A percentile compares a stretch with the other conserved stretches of the same genome.
phyloP scores from a whole-genome alignment of 2,888 invertebrate genomes.

The Clivina fossor region DNA sequence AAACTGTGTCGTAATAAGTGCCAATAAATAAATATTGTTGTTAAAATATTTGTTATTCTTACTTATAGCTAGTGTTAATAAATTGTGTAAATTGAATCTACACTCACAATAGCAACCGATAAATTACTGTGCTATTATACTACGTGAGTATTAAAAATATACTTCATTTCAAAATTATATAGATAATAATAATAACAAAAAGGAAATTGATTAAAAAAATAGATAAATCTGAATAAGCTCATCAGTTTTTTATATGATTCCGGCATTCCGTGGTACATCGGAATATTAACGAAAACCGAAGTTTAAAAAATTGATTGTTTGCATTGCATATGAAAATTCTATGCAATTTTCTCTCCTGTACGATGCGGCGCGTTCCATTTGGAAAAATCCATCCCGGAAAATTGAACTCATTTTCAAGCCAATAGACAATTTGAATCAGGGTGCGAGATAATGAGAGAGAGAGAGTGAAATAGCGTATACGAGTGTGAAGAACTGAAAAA shows the following conservation, averaged over 20 bases:
- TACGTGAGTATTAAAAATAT: too few species aligned
- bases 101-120: too few species aligned
- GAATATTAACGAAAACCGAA: conserved; percentile 4
- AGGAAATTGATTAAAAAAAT: not conserved
- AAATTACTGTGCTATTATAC: too few species aligned
- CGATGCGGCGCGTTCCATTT: conserved; percentile 5
- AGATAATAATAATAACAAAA: too few species aligned
- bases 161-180: too few species aligned
- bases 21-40: too few species aligned
- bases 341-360: conserved; percentile 22
- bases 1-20: too few species aligned
- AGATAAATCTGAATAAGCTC: not conserved
- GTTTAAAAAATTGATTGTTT: conserved; percentile 22
- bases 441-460: conserved; percentile 15
- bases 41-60: too few species aligned
- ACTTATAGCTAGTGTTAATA: too few species aligned
- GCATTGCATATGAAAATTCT: conserved; percentile 29
- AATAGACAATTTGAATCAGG: too few species aligned
- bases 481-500: conserved; percentile 8
- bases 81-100: too few species aligned
- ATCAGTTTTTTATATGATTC: not conserved
- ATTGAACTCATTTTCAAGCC: conserved; percentile 29
- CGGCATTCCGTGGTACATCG: not conserved
- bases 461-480: not conserved
- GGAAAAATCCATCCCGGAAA: conserved; percentile 29